Conservation (phyloP, 2,888 invertebrate genomes). For the Neria commutata region DNA sequence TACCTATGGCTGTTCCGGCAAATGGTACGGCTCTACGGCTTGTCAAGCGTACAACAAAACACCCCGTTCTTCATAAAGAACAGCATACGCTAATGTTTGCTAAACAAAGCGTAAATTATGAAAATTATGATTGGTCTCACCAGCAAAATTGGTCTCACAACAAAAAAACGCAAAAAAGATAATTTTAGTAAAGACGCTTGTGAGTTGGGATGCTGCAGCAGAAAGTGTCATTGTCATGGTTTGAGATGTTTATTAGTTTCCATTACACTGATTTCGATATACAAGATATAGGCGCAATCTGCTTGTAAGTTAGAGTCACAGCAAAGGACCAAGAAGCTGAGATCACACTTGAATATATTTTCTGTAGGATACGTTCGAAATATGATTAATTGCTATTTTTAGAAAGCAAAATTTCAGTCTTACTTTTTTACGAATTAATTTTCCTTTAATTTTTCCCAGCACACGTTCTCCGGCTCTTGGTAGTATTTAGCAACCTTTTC, state of each 20-base stretch:
- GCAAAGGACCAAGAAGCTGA: too few species aligned
- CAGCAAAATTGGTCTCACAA: not conserved
- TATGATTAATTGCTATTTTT: too few species aligned
- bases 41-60: not conserved
- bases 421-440: too few species aligned
- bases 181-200: not conserved
- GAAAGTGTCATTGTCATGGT: conserved; percentile 36
- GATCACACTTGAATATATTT: too few species aligned
- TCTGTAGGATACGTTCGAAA: too few species aligned
- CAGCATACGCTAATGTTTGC: conserved; percentile 35
- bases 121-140: conserved; percentile 41
- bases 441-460: not conserved
- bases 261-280: conserved; percentile 38
- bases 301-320: not conserved
- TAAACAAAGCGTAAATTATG: conserved; percentile 51
- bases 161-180: not conserved
- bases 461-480: too few species aligned
- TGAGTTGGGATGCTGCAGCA: not conserved
- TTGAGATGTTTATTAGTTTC: conserved; percentile 52
- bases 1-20: too few species aligned
- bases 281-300: too few species aligned
- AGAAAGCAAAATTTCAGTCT: too few species aligned
- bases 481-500: too few species aligned
- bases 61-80: not conserved
- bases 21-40: too few species aligned